phyloP scores from a whole-genome alignment of 2,888 invertebrate species.

The Crepidodera aurea region DNA sequence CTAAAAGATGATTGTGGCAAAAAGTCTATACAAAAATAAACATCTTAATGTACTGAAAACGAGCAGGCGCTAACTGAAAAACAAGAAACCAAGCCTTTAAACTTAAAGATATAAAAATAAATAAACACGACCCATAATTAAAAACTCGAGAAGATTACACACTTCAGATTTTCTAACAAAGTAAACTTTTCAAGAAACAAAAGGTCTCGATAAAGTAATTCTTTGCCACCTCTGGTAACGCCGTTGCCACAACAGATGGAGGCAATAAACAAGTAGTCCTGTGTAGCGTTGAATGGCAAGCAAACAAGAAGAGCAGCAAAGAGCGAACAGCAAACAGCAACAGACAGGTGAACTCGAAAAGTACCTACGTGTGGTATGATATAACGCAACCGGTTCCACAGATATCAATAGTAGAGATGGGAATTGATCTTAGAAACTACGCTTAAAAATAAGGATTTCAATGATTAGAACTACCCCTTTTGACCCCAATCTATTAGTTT shows the following conservation, averaged over 20 bases:
- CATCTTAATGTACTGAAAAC: too few species aligned
- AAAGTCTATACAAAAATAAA: too few species aligned
- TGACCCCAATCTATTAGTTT: too few species aligned
- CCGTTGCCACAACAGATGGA: background rate
- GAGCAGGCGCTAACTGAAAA: too few species aligned
- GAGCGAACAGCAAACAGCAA: constrained; percentile 15
- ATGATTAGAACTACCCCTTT: too few species aligned
- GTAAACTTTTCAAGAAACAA: background rate
- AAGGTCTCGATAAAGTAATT: background rate
- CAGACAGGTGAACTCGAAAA: constrained; percentile 37
- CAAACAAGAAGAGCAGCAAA: constrained; percentile 24
- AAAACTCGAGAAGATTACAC: background rate
- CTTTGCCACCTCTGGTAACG: background rate
- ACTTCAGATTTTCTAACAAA: background rate
- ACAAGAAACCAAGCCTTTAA: too few species aligned
- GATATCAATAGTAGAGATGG: constrained; percentile 15
- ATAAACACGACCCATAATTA: background rate
- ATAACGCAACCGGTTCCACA: constrained; percentile 35
- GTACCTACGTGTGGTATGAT: constrained; percentile 30
- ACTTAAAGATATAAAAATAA: too few species aligned
- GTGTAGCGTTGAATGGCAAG: constrained; percentile 20
- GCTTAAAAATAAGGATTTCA: too few species aligned
- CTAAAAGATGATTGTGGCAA: too few species aligned
- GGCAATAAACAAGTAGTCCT: constrained; percentile 11
- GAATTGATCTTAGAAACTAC: too few species aligned